Evolutionary conservation across 2,113 vertebrate species (phyloP).

Genomic region (Podarcis cretensis): DNA sequence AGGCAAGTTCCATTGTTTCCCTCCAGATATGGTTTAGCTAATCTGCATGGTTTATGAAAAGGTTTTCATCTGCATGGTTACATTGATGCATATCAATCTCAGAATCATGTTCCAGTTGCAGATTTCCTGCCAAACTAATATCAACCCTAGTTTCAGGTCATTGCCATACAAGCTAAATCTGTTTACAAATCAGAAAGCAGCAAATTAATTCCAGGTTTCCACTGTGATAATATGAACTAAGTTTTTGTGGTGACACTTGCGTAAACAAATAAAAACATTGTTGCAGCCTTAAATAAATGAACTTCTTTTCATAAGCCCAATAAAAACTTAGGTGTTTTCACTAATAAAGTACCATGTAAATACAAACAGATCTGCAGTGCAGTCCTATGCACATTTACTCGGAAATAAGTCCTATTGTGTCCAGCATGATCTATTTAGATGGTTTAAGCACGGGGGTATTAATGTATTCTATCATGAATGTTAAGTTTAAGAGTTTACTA

Average conservation of each 20-base stretch:
- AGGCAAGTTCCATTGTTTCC: background rate
- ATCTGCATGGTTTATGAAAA: conserved; percentile 35
- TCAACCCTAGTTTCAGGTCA: conserved; percentile 49
- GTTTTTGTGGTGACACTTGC: conserved; percentile 1
- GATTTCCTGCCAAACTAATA: conserved; percentile 60
- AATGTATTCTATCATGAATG: background rate
- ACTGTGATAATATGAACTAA: conserved; percentile 43
- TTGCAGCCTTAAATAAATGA: conserved; percentile 46
- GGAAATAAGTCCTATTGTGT: no score
- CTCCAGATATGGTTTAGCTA: background rate
- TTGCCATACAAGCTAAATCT: conserved; percentile 34
- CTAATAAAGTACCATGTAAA: conserved; percentile 25
- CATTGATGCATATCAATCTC: conserved; percentile 51
- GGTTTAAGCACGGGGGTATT: background rate
- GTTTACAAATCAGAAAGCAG: conserved; percentile 51
- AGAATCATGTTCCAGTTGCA: conserved; percentile 30
- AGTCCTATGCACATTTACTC: no score
- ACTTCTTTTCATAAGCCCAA: conserved; percentile 41
- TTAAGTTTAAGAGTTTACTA: conserved; percentile 11
- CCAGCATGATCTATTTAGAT: conserved; percentile 9
- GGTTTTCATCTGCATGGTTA: conserved; percentile 35
- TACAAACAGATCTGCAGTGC: background rate
- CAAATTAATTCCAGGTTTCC: conserved; percentile 37
- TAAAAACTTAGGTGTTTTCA: conserved; percentile 48
- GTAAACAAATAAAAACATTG: conserved; percentile 6